These are phyloP conservation scores for Hippolais icterina DNA, from an alignment of 2,113 vertebrate genomes.

Conservation along the genomic window DNA sequence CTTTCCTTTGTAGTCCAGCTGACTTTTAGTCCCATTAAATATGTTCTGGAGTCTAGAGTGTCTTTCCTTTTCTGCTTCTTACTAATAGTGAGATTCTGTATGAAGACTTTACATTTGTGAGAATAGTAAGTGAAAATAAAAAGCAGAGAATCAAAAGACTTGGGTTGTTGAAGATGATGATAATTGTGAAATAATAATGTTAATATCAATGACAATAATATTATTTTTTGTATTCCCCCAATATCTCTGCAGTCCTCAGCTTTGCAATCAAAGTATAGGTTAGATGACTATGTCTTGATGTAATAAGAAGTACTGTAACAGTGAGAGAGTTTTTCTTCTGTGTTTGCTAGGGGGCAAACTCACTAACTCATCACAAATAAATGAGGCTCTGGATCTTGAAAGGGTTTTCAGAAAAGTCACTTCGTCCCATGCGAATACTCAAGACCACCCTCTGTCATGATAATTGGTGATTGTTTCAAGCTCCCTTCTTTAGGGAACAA, in stretches of 20 bases:
- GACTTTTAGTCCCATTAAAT: background rate
- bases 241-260: background rate
- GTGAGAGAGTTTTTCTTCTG: background rate
- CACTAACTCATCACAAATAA: background rate
- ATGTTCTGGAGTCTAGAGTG: background rate
- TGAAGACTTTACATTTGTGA: background rate
- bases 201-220: background rate
- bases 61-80: background rate
- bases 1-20: background rate
- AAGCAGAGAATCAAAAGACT: background rate
- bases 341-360: background rate
- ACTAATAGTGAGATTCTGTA: background rate
- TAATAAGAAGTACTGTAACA: background rate
- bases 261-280: background rate
- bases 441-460: background rate
- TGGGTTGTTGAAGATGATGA: background rate
- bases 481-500: background rate
- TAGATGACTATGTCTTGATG: rapidly evolving
- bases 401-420: background rate
- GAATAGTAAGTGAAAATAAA: background rate
- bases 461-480: background rate
- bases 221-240: background rate
- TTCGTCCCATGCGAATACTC: background rate
- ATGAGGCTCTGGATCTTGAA: background rate
- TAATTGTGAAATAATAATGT: background rate